Evolutionary conservation across 2,797 vertebrate species (phyloP).

Genomic region (Austrolebias charrua): DNA sequence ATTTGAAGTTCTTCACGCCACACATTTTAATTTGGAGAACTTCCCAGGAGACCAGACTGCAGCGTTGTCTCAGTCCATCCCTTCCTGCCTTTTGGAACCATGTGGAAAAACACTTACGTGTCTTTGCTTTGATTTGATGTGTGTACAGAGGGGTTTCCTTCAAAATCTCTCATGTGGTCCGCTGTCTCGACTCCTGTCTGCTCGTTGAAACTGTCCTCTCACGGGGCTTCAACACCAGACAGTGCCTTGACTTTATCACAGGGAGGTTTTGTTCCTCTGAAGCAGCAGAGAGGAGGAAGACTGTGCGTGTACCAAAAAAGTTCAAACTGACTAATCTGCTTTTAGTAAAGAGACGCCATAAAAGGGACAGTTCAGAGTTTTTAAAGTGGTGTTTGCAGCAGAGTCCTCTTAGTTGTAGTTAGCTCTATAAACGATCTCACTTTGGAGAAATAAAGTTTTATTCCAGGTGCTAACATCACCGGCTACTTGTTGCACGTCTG

Average conservation of each 20-base stretch:
- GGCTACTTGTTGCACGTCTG: no score
- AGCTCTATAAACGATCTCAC: no score
- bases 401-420: no score
- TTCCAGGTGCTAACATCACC: no score
- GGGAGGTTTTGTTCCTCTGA: constrained; percentile 18
- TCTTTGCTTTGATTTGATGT: constrained; percentile 70
- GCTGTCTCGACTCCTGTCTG: constrained; percentile 55
- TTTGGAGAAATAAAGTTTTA: no score
- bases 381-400: no score
- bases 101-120: constrained; percentile 72
- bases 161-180: constrained; percentile 71
- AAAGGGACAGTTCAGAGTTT: no score
- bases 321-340: constrained; percentile 10
- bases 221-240: constrained; percentile 42
- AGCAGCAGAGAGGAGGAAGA: constrained; percentile 16
- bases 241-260: constrained; percentile 60
- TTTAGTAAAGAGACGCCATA: no score
- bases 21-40: constrained; percentile 23
- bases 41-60: constrained; percentile 35
- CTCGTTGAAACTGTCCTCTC: constrained; percentile 64
- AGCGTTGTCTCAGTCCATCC: constrained; percentile 37
- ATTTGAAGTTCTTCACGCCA: constrained; percentile 16
- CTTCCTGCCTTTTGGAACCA: constrained; percentile 55
- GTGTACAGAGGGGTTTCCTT: constrained; percentile 71
- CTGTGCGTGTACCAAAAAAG: constrained; percentile 38